Conservation (phyloP, 2,113 vertebrate species). For the Oreochromis niloticus region DNA sequence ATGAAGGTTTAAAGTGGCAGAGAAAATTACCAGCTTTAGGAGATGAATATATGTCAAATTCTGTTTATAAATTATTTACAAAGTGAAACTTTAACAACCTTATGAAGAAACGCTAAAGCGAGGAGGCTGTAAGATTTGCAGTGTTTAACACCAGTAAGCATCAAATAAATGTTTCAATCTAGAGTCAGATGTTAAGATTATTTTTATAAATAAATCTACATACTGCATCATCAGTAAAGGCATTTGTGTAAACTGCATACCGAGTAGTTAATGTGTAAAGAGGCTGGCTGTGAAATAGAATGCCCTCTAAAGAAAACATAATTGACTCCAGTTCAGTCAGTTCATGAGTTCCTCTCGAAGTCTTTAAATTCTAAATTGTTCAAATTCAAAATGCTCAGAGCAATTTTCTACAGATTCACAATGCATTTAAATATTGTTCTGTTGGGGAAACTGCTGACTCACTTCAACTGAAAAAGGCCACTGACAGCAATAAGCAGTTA, state of each 20-base stretch:
- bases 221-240: background rate
- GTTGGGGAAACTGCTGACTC: conserved; percentile 5
- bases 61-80: background rate
- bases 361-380: background rate
- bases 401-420: background rate
- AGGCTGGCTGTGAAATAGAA: background rate
- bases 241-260: background rate
- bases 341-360: background rate
- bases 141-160: background rate
- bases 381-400: background rate
- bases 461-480: background rate
- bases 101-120: background rate
- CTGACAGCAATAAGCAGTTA: background rate
- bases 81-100: background rate
- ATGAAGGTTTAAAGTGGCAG: background rate
- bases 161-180: background rate
- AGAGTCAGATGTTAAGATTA: background rate
- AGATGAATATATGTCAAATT: background rate
- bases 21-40: background rate
- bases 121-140: background rate
- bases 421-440: background rate
- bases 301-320: background rate
- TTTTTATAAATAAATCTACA: background rate
- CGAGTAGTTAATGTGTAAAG: background rate
- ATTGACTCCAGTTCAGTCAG: background rate